Evolutionary conservation across 2,797 vertebrate species (phyloP).

Genomic region (Geotrypetes seraphini): DNA sequence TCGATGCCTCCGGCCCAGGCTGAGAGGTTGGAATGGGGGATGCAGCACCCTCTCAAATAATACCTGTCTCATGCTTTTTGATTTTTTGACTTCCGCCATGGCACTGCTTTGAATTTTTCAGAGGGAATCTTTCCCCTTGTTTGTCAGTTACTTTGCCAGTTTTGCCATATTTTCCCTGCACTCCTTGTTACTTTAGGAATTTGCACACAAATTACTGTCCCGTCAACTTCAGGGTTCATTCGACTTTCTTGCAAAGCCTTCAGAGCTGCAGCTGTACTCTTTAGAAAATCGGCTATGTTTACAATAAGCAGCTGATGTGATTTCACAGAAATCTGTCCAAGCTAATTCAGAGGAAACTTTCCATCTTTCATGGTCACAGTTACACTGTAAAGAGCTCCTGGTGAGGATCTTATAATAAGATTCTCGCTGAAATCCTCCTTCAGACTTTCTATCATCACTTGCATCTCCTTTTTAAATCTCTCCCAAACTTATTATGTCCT

Average conservation of each 20-base stretch:
- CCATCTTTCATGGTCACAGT: conserved; percentile 76
- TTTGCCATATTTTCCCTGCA: conserved; percentile 82
- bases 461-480: conserved; percentile 74
- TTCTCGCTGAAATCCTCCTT: conserved; percentile 86
- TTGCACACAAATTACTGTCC: too few relatives aligned
- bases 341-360: conserved; percentile 88
- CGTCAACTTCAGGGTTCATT: too few relatives aligned
- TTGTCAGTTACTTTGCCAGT: conserved; percentile 80
- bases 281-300: conserved; percentile 88
- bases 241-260: too few relatives aligned
- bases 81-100: conserved; percentile 68
- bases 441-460: conserved; percentile 57
- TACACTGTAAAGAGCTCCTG: conserved; percentile 85
- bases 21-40: too few relatives aligned
- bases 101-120: conserved; percentile 68
- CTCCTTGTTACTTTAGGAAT: conserved; percentile 86
- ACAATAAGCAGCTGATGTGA: conserved; percentile 81
- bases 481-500: conserved; percentile 80
- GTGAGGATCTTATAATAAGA: conserved; percentile 77
- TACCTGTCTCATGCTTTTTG: conserved; percentile 64
- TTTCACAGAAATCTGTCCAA: conserved; percentile 89
- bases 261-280: too few relatives aligned
- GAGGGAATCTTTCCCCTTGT: conserved; percentile 89
- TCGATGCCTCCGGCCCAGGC: too few relatives aligned
- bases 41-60: too few relatives aligned